Evolutionary conservation across 1,140 invertebrate genomes (phyloP).

Genomic region (Hycleus cichorii): DNA sequence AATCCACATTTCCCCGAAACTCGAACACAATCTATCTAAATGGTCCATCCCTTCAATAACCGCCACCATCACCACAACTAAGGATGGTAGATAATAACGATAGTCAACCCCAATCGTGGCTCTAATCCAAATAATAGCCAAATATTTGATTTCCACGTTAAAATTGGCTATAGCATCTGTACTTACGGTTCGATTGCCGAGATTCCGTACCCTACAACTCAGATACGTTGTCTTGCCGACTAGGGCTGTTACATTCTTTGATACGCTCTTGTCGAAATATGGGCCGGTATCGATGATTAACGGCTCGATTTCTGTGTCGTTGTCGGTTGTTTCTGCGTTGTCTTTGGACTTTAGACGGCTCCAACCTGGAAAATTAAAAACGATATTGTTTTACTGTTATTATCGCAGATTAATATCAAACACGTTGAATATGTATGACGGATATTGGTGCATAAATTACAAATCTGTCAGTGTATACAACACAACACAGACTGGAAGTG

Average conservation of each 20-base stretch:
- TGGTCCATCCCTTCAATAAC: too few relatives aligned
- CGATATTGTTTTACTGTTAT: too few relatives aligned
- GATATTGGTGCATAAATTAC: slow-evolving; percentile 7
- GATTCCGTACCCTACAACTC: slow-evolving; percentile 67
- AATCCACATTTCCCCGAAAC: too few relatives aligned
- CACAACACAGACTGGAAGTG: too few relatives aligned
- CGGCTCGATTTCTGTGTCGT: slow-evolving; percentile 32
- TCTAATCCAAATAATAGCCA: background rate
- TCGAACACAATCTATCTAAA: too few relatives aligned
- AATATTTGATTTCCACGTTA: background rate
- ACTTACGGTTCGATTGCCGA: slow-evolving; percentile 72
- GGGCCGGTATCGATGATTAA: slow-evolving; percentile 48
- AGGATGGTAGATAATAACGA: too few relatives aligned
- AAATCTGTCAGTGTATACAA: background rate
- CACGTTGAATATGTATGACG: slow-evolving; percentile 12
- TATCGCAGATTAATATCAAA: too few relatives aligned
- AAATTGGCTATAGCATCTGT: too few relatives aligned
- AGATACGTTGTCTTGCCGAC: slow-evolving; percentile 70
- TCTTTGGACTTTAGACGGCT: slow-evolving; percentile 29
- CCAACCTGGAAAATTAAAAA: slow-evolving; percentile 27
- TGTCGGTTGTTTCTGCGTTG: slow-evolving; percentile 21
- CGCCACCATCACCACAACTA: too few relatives aligned
- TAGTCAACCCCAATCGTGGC: too few relatives aligned
- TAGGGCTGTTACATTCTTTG: slow-evolving; percentile 70
- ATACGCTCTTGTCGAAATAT: slow-evolving; percentile 63